Conservation (phyloP, 2,797 vertebrate genomes). For the Otolemur crassicaudatus region DNA sequence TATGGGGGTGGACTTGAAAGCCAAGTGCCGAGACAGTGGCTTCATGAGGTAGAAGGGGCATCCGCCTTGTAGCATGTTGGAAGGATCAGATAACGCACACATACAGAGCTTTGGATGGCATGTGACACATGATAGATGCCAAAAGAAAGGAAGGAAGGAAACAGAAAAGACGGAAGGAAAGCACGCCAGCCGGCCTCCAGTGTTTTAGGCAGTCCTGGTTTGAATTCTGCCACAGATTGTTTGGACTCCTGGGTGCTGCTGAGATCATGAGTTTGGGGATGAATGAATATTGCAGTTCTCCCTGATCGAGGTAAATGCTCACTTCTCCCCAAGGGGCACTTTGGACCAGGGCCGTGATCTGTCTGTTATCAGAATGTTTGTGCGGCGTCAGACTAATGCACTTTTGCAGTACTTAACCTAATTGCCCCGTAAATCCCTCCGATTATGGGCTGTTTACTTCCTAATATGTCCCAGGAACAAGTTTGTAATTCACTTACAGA, state of each 20-base stretch:
- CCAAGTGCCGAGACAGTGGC: neutral
- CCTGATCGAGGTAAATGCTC: neutral
- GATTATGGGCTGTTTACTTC: conserved; percentile 75
- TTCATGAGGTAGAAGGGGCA: neutral
- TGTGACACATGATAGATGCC: neutral
- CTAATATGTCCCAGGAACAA: conserved; percentile 62
- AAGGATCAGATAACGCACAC: neutral
- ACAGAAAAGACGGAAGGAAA: neutral
- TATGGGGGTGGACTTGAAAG: neutral
- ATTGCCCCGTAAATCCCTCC: conserved; percentile 72
- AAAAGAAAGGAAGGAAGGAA: neutral
- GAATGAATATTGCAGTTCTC: neutral
- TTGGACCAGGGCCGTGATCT: conserved; percentile 33
- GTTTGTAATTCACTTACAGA: neutral
- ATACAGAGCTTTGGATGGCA: neutral
- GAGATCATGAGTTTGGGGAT: neutral
- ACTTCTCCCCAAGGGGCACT: conserved; percentile 49
- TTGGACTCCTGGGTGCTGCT: neutral
- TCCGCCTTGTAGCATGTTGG: neutral
- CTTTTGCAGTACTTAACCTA: conserved; percentile 80
- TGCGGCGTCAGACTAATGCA: conserved; percentile 66
- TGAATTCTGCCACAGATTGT: neutral
- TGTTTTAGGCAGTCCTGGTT: too few species aligned
- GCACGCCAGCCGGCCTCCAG: neutral
- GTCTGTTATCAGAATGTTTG: conserved; percentile 70